phyloP scores from a whole-genome alignment of 2,113 vertebrate species.

The Atractosteus spatula region DNA sequence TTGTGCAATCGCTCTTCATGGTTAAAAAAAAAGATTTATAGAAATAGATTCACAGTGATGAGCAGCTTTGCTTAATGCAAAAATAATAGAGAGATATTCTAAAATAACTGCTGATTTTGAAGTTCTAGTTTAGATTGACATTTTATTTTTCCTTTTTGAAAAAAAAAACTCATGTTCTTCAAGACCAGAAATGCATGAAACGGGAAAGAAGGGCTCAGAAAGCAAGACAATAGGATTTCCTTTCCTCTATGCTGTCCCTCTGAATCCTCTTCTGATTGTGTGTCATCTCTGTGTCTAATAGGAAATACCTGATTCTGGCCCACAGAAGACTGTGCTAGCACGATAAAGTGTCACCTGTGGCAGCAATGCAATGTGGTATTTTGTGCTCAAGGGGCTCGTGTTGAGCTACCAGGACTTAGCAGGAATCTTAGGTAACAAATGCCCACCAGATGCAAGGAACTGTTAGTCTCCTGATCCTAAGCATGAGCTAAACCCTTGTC shows the following conservation, averaged over 20 bases:
- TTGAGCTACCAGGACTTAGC: constrained; percentile 66
- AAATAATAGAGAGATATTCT: constrained; percentile 76
- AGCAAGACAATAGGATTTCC: constrained; percentile 57
- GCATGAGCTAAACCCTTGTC: constrained; percentile 9
- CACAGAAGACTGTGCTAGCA: constrained; percentile 49
- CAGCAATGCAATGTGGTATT: constrained; percentile 73
- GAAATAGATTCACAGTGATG: constrained; percentile 87
- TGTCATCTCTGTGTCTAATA: constrained; percentile 72
- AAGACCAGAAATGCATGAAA: constrained; percentile 54
- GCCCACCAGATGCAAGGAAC: neutral
- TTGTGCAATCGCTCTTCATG: constrained; percentile 2
- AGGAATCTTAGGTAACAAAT: constrained; percentile 45
- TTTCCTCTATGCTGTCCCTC: constrained; percentile 29
- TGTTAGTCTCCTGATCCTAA: neutral
- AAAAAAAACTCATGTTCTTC: constrained; percentile 56
- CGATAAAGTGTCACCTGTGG: constrained; percentile 64
- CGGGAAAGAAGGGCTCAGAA: constrained; percentile 35
- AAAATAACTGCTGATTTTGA: constrained; percentile 66
- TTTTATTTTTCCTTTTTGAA: constrained; percentile 42
- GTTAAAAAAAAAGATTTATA: constrained; percentile 82
- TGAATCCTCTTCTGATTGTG: constrained; percentile 30
- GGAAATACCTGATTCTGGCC: constrained; percentile 65
- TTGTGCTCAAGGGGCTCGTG: constrained; percentile 54
- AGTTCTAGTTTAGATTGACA: constrained; percentile 43
- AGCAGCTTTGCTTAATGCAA: constrained; percentile 75